phyloP scores from a whole-genome alignment of 2,797 vertebrate species.

The Scolopax rusticola region DNA sequence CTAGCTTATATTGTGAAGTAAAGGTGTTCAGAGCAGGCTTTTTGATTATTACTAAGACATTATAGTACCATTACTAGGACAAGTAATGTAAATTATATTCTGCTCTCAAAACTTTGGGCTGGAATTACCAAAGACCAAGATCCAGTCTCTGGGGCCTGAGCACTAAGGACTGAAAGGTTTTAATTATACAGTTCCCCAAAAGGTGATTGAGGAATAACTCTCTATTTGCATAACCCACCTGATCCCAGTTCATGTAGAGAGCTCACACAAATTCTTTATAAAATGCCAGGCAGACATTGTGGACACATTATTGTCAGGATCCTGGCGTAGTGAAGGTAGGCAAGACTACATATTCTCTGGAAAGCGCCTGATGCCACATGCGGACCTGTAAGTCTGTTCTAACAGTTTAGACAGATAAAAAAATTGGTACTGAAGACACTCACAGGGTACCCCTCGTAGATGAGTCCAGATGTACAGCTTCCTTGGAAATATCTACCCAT shows the following conservation, averaged over 20 bases:
- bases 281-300: background rate
- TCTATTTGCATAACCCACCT: background rate
- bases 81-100: background rate
- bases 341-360: background rate
- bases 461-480: background rate
- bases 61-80: background rate
- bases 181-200: background rate
- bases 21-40: background rate
- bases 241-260: background rate
- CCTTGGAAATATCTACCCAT: background rate
- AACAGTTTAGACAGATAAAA: background rate
- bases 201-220: background rate
- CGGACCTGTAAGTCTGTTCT: background rate
- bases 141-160: background rate
- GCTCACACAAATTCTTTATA: background rate
- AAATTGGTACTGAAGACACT: background rate
- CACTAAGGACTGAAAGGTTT: background rate
- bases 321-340: no score
- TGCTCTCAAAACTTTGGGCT: background rate
- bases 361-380: background rate
- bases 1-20: background rate
- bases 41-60: background rate
- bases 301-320: accelerated
- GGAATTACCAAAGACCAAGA: background rate
- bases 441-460: accelerated